A percentile compares a stretch with the other conserved stretches of the same genome.
Evolutionary conservation across 2,797 vertebrate genomes (phyloP).

Genomic region (Orestias chungarensis): DNA sequence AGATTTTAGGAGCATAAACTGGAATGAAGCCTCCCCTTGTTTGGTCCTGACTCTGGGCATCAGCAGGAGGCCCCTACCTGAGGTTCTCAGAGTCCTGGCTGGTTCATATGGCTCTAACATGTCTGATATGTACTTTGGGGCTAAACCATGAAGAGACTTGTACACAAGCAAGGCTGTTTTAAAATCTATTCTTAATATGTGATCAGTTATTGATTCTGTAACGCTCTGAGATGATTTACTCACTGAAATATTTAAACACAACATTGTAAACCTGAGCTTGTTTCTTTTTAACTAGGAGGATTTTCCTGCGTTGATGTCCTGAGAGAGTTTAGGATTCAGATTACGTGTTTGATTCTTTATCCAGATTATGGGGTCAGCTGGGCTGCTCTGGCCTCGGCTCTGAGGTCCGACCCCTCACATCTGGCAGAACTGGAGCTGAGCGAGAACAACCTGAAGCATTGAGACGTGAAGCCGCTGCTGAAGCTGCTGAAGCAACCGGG

Average conservation of each 20-base stretch:
- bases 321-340: no score
- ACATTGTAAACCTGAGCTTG: neutral
- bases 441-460: neutral
- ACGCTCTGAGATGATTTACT: neutral
- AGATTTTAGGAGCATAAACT: no score
- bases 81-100: no score
- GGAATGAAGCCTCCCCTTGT: no score
- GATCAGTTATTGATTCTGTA: neutral
- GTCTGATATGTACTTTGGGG: no score
- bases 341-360: neutral
- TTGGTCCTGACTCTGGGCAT: no score
- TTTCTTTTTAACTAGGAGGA: neutral
- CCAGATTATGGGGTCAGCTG: neutral
- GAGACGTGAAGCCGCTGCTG: neutral
- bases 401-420: neutral
- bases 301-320: no score
- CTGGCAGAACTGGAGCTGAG: constrained; percentile 1
- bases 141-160: no score
- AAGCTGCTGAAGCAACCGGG: neutral
- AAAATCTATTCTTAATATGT: no score
- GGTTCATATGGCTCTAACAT: no score
- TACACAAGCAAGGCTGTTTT: no score
- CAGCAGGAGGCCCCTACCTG: no score
- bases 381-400: neutral
- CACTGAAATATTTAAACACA: neutral